Conservation (phyloP, 2,113 vertebrate species). For the Australoheros scitulus region DNA sequence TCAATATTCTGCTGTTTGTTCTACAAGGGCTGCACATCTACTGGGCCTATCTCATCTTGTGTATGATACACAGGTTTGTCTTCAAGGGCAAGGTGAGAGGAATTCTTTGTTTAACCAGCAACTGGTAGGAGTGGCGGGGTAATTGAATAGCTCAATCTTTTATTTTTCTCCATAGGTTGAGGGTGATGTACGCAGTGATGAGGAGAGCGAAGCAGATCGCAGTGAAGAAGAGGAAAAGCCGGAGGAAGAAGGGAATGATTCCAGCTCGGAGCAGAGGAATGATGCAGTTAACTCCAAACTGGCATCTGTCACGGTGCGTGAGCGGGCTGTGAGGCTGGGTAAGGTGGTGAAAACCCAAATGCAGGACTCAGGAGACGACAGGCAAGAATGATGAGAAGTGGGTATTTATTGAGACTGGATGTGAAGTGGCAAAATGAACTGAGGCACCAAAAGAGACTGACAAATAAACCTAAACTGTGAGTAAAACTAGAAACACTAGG, state of each 20-base stretch:
- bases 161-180: constrained; percentile 79
- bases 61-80: constrained; percentile 88
- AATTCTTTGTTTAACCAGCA: not conserved
- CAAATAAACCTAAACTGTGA: no score
- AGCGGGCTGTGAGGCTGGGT: no score
- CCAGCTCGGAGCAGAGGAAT: constrained; percentile 70
- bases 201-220: constrained; percentile 86
- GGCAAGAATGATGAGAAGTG: no score
- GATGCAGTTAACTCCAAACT: constrained; percentile 67
- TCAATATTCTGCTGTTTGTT: constrained; percentile 84
- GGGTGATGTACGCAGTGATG: constrained; percentile 91
- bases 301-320: not conserved
- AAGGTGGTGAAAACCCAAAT: no score
- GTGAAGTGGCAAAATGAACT: no score
- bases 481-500: no score
- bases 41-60: constrained; percentile 91
- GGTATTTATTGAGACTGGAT: no score
- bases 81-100: constrained; percentile 84
- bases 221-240: constrained; percentile 81
- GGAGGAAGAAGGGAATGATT: constrained; percentile 51
- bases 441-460: no score
- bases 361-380: no score
- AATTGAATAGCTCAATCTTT: not conserved
- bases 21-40: constrained; percentile 91
- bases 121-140: not conserved